Conservation (phyloP, 2,797 vertebrate species). For the Tauraco hartlaubi region DNA sequence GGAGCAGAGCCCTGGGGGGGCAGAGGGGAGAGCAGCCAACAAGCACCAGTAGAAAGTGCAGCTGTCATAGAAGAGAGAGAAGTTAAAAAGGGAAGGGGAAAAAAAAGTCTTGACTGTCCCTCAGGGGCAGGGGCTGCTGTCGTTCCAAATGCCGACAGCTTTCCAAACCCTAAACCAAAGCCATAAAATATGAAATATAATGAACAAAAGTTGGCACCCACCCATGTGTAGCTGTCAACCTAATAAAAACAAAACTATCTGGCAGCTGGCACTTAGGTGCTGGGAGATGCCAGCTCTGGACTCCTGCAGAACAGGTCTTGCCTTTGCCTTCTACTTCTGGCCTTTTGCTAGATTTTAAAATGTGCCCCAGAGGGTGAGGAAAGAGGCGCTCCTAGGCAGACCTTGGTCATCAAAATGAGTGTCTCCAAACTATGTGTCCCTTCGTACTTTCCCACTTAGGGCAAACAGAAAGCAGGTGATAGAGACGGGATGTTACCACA, state of each 20-base stretch:
- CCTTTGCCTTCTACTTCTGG: not conserved
- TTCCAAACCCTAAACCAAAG: conserved; percentile 74
- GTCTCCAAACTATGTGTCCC: not conserved
- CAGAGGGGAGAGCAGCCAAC: conserved; percentile 13
- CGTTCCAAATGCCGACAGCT: conserved; percentile 72
- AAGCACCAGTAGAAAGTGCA: conserved; percentile 63
- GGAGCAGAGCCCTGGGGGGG: conserved; percentile 26
- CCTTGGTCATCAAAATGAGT: not conserved
- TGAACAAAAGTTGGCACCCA: conserved; percentile 76
- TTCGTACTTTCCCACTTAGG: not conserved
- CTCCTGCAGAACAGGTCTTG: conserved; percentile 60
- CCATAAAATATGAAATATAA: conserved; percentile 80
- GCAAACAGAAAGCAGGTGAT: not conserved
- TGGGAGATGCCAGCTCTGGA: conserved; percentile 52
- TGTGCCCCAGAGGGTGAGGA: not conserved
- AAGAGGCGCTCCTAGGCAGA: not conserved
- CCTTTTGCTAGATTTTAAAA: not conserved
- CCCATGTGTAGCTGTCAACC: conserved; percentile 77
- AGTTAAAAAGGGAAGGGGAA: conserved; percentile 51
- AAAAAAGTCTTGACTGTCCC: conserved; percentile 53
- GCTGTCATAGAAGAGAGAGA: conserved; percentile 65
- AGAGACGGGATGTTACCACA: not conserved
- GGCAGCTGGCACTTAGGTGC: conserved; percentile 78
- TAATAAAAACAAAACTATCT: conserved; percentile 82
- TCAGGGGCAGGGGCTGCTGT: conserved; percentile 69